Conservation (phyloP, 2,888 invertebrate species). For the Xestia xanthographa region DNA sequence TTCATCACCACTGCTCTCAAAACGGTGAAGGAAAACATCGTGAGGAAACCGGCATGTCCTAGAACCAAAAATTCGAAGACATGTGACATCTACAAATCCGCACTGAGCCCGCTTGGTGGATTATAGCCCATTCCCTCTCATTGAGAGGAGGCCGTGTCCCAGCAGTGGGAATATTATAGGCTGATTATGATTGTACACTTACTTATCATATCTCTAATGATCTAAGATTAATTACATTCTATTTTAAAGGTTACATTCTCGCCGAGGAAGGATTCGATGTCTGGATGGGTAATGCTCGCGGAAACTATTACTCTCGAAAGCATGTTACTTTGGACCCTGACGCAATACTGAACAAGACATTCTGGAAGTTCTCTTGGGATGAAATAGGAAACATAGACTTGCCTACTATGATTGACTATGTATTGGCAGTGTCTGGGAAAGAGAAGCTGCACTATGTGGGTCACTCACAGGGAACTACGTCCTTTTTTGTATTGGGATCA, state of each 20-base stretch:
- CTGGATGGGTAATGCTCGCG: constrained; percentile 96
- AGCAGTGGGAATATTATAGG: too few species aligned
- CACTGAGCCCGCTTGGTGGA: too few species aligned
- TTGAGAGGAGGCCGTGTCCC: too few species aligned
- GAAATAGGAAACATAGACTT: constrained; percentile 95
- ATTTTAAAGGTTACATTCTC: constrained; percentile 85
- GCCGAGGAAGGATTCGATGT: constrained; percentile 94
- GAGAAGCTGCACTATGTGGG: constrained; percentile 93
- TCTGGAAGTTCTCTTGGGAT: constrained; percentile 95
- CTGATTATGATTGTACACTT: too few species aligned
- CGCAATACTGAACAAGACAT: constrained; percentile 80
- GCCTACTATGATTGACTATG: constrained; percentile 95
- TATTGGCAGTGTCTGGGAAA: constrained; percentile 89
- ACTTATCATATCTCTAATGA: background rate
- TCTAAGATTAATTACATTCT: background rate
- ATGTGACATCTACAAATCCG: too few species aligned
- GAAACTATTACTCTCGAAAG: constrained; percentile 92
- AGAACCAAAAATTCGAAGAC: too few species aligned
- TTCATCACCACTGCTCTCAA: too few species aligned
- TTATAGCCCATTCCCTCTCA: too few species aligned
- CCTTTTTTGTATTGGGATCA: constrained; percentile 92
- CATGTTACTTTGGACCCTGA: constrained; percentile 88
- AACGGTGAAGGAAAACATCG: too few species aligned
- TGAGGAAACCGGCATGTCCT: too few species aligned
- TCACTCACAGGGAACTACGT: constrained; percentile 93